Evolutionary conservation across 2,113 vertebrate species (phyloP).

Genomic region (Periophthalmodon schlosseri): DNA sequence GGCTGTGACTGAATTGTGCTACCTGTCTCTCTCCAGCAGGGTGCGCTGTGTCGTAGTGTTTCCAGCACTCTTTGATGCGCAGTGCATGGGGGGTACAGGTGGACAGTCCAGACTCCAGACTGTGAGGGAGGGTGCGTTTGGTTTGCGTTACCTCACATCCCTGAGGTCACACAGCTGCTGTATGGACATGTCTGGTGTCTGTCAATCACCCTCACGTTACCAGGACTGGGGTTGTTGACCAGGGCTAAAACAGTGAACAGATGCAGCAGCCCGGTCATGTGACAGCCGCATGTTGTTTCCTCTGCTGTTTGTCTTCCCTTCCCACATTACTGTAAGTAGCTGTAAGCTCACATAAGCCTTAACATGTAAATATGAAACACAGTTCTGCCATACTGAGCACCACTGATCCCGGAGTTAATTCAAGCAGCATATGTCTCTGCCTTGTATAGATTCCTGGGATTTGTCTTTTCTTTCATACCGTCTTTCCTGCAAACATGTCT

Average conservation of each 20-base stretch:
- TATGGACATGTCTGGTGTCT: neutral
- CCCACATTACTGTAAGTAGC: conserved; percentile 20
- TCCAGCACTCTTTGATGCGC: conserved; percentile 32
- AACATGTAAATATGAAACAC: conserved; percentile 48
- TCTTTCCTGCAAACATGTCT: conserved; percentile 31
- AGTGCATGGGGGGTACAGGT: conserved; percentile 58
- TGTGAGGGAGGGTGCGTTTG: conserved; percentile 12
- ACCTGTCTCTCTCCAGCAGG: conserved; percentile 49
- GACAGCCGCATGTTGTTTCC: conserved; percentile 18
- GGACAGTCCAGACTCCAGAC: conserved; percentile 5
- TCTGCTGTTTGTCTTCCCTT: conserved; percentile 19
- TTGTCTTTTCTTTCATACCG: conserved; percentile 31
- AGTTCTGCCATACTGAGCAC: conserved; percentile 26
- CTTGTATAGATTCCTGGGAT: conserved; percentile 32
- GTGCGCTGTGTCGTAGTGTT: conserved; percentile 67
- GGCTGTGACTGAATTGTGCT: conserved; percentile 30
- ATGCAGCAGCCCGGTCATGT: conserved; percentile 36
- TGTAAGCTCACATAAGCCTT: conserved; percentile 39
- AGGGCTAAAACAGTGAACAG: conserved; percentile 45
- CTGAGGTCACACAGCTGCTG: neutral
- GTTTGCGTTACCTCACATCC: conserved; percentile 15
- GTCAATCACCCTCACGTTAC: conserved; percentile 22
- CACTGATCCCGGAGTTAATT: conserved; percentile 33
- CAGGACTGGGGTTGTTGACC: conserved; percentile 32
- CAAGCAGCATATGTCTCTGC: conserved; percentile 17